Conservation (phyloP, 2,888 invertebrate genomes). For the Tipula unca region DNA sequence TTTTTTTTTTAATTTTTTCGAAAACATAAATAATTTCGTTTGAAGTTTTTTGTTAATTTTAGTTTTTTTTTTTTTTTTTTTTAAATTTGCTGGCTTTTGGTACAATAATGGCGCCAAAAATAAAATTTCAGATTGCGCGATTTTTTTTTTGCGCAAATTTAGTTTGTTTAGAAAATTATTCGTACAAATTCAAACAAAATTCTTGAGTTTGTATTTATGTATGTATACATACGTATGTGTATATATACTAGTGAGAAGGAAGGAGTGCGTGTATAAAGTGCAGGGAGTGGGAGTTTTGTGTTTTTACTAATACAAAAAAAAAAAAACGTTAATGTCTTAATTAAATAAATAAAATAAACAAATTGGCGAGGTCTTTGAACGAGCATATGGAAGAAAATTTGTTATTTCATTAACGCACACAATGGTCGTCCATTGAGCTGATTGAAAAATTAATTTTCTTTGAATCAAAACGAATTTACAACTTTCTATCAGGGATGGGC, state of each 20-base stretch:
- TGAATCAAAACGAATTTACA: too few relatives aligned
- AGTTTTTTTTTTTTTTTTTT: neutral
- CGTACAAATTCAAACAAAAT: neutral
- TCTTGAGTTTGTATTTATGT: neutral
- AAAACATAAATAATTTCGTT: conserved; percentile 1
- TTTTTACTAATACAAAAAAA: neutral
- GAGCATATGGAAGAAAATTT: too few relatives aligned
- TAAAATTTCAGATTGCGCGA: neutral
- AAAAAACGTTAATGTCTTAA: too few relatives aligned
- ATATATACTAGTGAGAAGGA: too few relatives aligned
- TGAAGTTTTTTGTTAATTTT: neutral
- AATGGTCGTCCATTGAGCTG: too few relatives aligned
- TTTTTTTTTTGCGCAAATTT: neutral
- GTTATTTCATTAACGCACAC: too few relatives aligned
- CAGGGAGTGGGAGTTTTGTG: neutral
- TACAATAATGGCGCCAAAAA: neutral
- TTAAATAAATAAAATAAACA: too few relatives aligned
- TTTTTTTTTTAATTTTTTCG: neutral
- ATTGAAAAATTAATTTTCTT: too few relatives aligned
- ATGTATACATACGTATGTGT: neutral
- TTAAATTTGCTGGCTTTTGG: neutral
- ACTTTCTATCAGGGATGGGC: too few relatives aligned
- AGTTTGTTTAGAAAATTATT: neutral
- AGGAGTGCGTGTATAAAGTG: neutral
- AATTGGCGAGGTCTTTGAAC: too few relatives aligned